These are phyloP conservation scores for Sphaeramia orbicularis DNA, from an alignment of 2,797 vertebrate genomes.

Conservation along the genomic window DNA sequence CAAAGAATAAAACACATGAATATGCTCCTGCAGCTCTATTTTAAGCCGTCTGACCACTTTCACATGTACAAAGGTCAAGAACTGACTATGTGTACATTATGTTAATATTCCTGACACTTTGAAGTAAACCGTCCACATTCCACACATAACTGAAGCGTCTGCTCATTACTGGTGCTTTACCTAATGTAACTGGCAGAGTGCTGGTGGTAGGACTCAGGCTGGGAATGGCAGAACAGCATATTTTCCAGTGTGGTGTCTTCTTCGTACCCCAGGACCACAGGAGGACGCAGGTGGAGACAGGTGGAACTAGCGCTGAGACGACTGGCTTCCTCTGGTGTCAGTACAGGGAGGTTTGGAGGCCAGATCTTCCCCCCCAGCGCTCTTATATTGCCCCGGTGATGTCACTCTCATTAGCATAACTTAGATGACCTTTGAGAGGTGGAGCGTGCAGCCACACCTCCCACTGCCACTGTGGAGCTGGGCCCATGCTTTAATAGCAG, in stretches of 20 bases:
- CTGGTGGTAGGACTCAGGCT: slow-evolving; percentile 92
- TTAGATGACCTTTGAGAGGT: slow-evolving; percentile 67
- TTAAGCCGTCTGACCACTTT: background rate
- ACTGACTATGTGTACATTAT: background rate
- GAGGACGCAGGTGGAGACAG: slow-evolving; percentile 15
- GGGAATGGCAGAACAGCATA: slow-evolving; percentile 95
- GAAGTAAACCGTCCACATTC: background rate
- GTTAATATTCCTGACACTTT: background rate
- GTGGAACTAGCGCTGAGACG: background rate
- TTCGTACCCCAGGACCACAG: slow-evolving; percentile 43
- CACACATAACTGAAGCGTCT: background rate
- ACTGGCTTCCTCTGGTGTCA: slow-evolving; percentile 21
- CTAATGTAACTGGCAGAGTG: slow-evolving; percentile 89
- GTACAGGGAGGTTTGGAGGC: slow-evolving; percentile 24
- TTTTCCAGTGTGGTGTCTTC: slow-evolving; percentile 52
- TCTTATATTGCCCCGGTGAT: slow-evolving; percentile 65
- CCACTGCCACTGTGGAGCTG: slow-evolving; percentile 27
- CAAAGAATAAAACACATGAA: background rate
- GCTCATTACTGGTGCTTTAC: slow-evolving; percentile 80
- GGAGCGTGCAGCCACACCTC: slow-evolving; percentile 26
- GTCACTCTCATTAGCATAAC: slow-evolving; percentile 59
- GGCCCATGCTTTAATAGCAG: slow-evolving; percentile 50
- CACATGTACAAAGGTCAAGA: background rate
- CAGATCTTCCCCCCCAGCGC: background rate
- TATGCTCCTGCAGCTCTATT: background rate